A percentile compares a stretch with the other conserved stretches of the same genome.
phyloP scores from a whole-genome alignment of 2,797 vertebrate species.

The Allobates femoralis region DNA sequence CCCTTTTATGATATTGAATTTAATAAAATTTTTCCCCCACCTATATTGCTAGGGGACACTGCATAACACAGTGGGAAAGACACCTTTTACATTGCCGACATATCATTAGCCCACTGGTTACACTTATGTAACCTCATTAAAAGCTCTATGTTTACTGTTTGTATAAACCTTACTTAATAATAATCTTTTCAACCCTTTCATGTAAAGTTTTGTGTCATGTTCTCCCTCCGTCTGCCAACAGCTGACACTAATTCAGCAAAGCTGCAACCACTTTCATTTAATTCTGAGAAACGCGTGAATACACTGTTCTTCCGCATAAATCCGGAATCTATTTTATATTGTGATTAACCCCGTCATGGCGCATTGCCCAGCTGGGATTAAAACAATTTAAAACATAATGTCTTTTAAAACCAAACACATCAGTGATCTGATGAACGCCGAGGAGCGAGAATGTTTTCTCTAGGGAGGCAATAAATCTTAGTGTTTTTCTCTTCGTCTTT shows the following conservation, averaged over 20 bases:
- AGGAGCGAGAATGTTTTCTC: not conserved
- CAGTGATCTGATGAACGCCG: slow-evolving; percentile 14
- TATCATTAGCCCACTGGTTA: not conserved
- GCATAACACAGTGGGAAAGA: too few species aligned
- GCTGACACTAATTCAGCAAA: slow-evolving; percentile 37
- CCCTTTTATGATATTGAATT: too few species aligned
- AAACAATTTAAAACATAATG: not conserved
- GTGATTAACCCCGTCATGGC: slow-evolving; percentile 14
- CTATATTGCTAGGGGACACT: too few species aligned
- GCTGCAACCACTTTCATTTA: slow-evolving; percentile 17
- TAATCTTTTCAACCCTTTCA: slow-evolving; percentile 23
- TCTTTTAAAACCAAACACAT: not conserved
- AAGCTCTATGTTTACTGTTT: slow-evolving; percentile 19
- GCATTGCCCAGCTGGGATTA: slow-evolving; percentile 24
- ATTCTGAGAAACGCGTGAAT: slow-evolving; percentile 33
- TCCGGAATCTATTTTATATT: not conserved
- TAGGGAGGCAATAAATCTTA: not conserved
- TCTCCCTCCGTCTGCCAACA: not conserved
- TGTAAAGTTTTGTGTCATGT: not conserved
- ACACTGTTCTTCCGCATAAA: not conserved
- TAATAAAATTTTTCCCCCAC: too few species aligned
- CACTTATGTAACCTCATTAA: not conserved
- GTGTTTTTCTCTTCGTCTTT: too few species aligned
- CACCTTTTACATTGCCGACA: not conserved
- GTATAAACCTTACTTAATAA: slow-evolving; percentile 5